Evolutionary conservation across 2,888 invertebrate species (phyloP).

Genomic region (Tipula helvola): DNA sequence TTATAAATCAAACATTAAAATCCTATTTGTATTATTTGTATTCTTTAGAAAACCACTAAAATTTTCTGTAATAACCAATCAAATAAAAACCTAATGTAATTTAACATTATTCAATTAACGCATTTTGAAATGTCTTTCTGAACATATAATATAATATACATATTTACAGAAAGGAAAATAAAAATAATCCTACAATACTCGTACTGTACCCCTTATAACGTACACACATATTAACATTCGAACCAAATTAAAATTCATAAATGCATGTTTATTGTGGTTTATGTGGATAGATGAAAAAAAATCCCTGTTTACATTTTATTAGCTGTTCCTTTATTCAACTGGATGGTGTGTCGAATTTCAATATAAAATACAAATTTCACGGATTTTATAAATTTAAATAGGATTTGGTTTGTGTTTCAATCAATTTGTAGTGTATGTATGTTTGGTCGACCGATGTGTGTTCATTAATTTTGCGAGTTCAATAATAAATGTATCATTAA

Average conservation of each 20-base stretch:
- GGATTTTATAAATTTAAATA: not conserved
- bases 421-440: not conserved
- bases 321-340: not conserved
- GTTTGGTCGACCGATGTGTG: not conserved
- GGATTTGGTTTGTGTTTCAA: not conserved
- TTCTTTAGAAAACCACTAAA: not conserved
- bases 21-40: not conserved
- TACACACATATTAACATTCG: not conserved
- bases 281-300: not conserved
- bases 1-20: not conserved
- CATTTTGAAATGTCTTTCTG: not conserved
- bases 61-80: not conserved
- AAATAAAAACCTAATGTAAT: not conserved
- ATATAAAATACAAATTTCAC: not conserved
- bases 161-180: not conserved
- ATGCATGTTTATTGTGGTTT: not conserved
- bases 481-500: not conserved
- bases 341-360: not conserved
- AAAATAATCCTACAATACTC: not conserved
- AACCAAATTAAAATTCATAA: not conserved
- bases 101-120: not conserved
- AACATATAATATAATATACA: not conserved
- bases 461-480: not conserved
- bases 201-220: not conserved
- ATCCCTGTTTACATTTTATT: not conserved